Conservation (phyloP, 2,113 vertebrate genomes). For the Urocolius indicus region DNA sequence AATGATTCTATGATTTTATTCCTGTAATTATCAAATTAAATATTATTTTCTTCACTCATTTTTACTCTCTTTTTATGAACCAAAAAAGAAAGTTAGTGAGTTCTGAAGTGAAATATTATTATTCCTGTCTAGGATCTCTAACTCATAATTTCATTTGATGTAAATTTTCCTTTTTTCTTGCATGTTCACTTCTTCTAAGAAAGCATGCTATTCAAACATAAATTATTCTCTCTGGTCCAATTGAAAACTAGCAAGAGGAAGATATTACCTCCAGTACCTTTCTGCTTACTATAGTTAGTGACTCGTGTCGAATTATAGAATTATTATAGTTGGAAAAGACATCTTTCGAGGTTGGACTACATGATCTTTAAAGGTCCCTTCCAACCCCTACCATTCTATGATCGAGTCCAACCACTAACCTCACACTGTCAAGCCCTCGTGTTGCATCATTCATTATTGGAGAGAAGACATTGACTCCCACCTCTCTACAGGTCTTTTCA, state of each 20-base stretch:
- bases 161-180: background rate
- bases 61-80: background rate
- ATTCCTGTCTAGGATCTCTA: background rate
- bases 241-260: background rate
- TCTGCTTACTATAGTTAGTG: background rate
- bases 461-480: too few relatives aligned
- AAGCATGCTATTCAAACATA: background rate
- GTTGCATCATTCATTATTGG: too few relatives aligned
- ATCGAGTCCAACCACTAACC: too few relatives aligned
- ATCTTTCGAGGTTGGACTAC: too few relatives aligned
- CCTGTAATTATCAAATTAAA: background rate
- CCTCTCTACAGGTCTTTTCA: too few relatives aligned
- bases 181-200: background rate
- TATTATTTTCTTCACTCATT: background rate
- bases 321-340: too few relatives aligned
- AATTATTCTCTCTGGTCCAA: background rate
- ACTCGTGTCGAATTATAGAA: background rate
- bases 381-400: too few relatives aligned
- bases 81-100: background rate
- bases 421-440: too few relatives aligned
- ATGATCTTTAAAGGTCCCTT: too few relatives aligned
- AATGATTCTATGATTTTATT: too few relatives aligned
- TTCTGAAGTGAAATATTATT: background rate
- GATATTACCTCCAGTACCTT: background rate
- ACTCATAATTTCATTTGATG: background rate